Evolutionary conservation across 1,140 invertebrate genomes (phyloP).

Genomic region (Homalodisca vitripennis): DNA sequence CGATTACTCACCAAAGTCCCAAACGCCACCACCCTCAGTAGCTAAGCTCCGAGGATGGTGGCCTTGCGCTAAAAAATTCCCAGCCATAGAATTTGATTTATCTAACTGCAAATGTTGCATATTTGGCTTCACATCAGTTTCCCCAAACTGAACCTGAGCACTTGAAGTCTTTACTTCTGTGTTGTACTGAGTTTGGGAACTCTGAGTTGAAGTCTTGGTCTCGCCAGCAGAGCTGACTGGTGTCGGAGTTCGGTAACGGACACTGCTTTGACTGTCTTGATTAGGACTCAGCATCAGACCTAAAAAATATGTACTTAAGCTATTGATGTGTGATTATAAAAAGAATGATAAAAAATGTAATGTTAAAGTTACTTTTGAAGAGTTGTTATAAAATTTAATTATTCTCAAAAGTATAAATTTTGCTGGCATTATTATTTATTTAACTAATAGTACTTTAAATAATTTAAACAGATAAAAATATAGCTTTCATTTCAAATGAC

Average conservation of each 20-base stretch:
- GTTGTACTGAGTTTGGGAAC: neutral
- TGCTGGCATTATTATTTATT: no score
- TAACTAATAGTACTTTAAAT: no score
- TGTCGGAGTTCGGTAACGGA: neutral
- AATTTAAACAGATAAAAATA: no score
- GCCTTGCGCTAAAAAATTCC: conserved; percentile 50
- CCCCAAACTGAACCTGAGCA: neutral
- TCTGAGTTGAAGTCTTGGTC: neutral
- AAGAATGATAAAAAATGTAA: neutral
- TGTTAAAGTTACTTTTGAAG: neutral
- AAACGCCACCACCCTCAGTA: conserved; percentile 79
- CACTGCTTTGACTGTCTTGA: conserved; percentile 1
- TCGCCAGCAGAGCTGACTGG: conserved; percentile 12
- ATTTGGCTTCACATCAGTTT: conserved; percentile 2
- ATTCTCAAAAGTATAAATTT: no score
- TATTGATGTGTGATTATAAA: neutral
- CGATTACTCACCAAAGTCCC: conserved; percentile 49
- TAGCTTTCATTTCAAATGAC: no score
- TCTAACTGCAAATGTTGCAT: neutral
- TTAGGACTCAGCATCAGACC: conserved; percentile 16
- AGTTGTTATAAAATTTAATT: no score
- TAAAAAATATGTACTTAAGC: conserved; percentile 10
- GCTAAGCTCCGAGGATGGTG: conserved; percentile 48
- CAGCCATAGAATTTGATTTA: conserved; percentile 32
- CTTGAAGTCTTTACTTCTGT: no score